phyloP scores from a whole-genome alignment of 2,113 vertebrate species.

The Podiceps cristatus region DNA sequence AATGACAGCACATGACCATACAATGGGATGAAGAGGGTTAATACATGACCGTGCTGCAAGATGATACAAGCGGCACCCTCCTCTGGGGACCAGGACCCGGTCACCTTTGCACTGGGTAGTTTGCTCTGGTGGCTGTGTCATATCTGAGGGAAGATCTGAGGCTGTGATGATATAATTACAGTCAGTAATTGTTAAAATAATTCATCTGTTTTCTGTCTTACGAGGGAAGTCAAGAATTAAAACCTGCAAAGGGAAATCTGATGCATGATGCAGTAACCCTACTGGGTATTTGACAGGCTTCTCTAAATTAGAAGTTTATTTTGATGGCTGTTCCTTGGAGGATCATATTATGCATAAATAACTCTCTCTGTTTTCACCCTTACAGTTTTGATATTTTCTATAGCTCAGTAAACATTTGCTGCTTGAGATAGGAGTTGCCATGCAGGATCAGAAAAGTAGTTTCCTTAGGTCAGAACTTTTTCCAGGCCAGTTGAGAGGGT shows the following conservation, averaged over 20 bases:
- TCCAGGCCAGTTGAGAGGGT: neutral
- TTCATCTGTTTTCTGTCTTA: neutral
- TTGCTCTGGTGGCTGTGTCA: neutral
- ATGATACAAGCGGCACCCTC: neutral
- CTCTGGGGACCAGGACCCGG: neutral
- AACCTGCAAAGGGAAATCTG: neutral
- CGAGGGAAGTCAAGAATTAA: neutral
- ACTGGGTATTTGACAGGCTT: neutral
- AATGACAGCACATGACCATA: neutral
- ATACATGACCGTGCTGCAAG: neutral
- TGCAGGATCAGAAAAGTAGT: neutral
- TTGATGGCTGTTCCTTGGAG: conserved; percentile 10
- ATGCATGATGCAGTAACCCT: neutral
- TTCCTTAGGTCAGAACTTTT: neutral
- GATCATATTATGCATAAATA: neutral
- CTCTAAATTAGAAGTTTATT: neutral
- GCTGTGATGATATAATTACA: neutral
- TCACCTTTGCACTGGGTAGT: neutral
- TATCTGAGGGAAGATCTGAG: neutral
- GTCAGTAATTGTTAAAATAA: conserved; percentile 1
- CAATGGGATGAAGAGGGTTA: neutral
- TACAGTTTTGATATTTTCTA: neutral
- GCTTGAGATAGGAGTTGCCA: neutral
- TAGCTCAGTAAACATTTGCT: neutral
- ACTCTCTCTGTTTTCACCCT: neutral